Base-by-base conservation (phyloP, 2,888 invertebrate genomes). In the Conomelus anceps region DNA sequence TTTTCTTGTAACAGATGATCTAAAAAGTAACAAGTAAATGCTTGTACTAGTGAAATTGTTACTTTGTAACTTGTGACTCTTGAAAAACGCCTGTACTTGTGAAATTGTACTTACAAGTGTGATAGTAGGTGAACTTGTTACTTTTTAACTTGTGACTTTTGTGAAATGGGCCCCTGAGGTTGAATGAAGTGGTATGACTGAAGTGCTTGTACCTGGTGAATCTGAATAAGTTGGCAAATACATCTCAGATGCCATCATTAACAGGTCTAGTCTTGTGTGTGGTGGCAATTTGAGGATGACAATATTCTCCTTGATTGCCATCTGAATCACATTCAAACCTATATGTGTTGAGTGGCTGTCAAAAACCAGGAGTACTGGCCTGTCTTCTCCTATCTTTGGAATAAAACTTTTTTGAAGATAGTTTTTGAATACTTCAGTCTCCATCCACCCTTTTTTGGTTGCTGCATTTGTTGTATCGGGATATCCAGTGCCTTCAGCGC, bases 261-360 rank as follows among this genome's bases (percentile, higher is more conserved):
- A n/a, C n/a, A n/a, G n/a, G n/a, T n/a, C n/a, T n/a, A n/a, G 85
- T 17, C 86, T 86, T 9, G 89, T 89, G 29, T 93, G 92, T 23
- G 92, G 92, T 41, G 92, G 92, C 23, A 92, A 90, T 89, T 92
- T 93, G 3, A 92, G 87, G 34, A 92, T 92, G 4, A 91, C 92
- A n/a, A 92, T 90, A 3, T 90, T 29, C 23, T 92, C 88, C 90
- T 90, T 17, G 17, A 24, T 92, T 29, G 91, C 90, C 23, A 92
- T 92, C 88, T 91, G 90, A 90, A 91, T 90, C 29, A 92, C 90
- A 88, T 91, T 90, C 87, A 92, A 89, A 23, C 90, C 89, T 41
- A 92, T 90, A 89, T 92, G 92, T 24, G 92, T 92, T 20, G 89
- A 88, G 90, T 93, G 92, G 0, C 93, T 92, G 90, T 92, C 92